These are phyloP conservation scores for Mactromeris polynyma DNA, from an alignment of 2,888 invertebrate genomes.

Conservation along the genomic window DNA sequence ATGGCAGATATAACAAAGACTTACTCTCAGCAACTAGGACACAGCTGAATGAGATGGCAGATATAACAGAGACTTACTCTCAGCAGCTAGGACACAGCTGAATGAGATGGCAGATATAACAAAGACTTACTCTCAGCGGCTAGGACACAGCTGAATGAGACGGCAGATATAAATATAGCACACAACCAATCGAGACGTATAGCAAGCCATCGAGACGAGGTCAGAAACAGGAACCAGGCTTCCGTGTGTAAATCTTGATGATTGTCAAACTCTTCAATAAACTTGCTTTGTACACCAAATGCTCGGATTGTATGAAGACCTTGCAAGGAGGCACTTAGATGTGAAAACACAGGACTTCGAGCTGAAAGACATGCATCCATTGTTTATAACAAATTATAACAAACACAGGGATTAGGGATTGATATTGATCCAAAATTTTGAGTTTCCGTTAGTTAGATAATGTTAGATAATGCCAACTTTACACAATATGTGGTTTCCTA, in stretches of 20 bases:
- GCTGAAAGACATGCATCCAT: slow-evolving; percentile 89
- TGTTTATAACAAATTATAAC: too few species aligned
- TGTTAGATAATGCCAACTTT: too few species aligned
- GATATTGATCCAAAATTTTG: too few species aligned
- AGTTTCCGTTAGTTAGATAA: too few species aligned
- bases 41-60: too few species aligned
- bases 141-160: slow-evolving; percentile 94
- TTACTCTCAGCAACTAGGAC: too few species aligned
- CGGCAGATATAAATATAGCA: slow-evolving; percentile 94
- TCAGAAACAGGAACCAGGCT: slow-evolving; percentile 96
- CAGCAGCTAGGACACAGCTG: too few species aligned
- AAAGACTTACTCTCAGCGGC: slow-evolving; percentile 88
- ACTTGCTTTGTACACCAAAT: slow-evolving; percentile 93
- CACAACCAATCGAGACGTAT: slow-evolving; percentile 97
- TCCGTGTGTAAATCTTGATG: slow-evolving; percentile 93
- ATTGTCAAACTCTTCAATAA: slow-evolving; percentile 89
- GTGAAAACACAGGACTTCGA: slow-evolving; percentile 98
- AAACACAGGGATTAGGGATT: too few species aligned
- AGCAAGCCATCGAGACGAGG: slow-evolving; percentile 96
- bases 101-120: too few species aligned
- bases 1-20: too few species aligned
- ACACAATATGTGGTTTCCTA: too few species aligned
- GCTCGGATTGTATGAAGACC: slow-evolving; percentile 97
- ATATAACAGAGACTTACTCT: too few species aligned
- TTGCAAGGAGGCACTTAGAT: slow-evolving; percentile 95